Conservation (phyloP, 35 echinoderm and acorn worm species). For the Diadema setosum region DNA sequence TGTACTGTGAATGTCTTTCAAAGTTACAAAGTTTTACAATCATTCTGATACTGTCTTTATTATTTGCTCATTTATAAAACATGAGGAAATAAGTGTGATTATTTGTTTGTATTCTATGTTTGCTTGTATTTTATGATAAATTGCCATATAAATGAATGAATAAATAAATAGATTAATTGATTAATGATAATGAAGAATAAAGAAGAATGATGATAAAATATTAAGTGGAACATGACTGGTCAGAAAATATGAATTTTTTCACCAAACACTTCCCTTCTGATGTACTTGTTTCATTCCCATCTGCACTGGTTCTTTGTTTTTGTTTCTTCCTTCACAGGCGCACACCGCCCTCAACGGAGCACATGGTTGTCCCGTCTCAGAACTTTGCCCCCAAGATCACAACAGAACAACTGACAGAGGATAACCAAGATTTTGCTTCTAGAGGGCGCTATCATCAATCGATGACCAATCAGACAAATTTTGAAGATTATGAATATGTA, state of each 20-base stretch:
- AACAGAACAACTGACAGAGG: constrained; percentile 97
- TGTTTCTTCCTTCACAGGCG: neutral
- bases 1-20: too few species aligned
- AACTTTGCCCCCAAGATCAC: constrained; percentile 68
- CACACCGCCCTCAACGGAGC: constrained; percentile 57
- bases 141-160: neutral
- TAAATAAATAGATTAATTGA: neutral
- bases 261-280: neutral
- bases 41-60: too few species aligned
- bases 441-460: constrained; percentile 99
- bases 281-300: neutral
- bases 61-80: too few species aligned
- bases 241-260: neutral
- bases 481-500: constrained; percentile 70
- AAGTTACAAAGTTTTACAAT: too few species aligned
- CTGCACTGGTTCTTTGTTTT: neutral
- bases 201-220: neutral
- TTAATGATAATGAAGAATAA: neutral
- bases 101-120: too few species aligned
- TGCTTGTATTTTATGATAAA: too few species aligned
- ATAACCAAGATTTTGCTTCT: constrained; percentile 87
- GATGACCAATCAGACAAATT: constrained; percentile 61
- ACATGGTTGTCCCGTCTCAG: constrained; percentile 73
- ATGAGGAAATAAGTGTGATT: too few species aligned
- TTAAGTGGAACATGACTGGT: neutral